phyloP scores from a whole-genome alignment of 2,888 invertebrate species.

The Cheilosia pagana region DNA sequence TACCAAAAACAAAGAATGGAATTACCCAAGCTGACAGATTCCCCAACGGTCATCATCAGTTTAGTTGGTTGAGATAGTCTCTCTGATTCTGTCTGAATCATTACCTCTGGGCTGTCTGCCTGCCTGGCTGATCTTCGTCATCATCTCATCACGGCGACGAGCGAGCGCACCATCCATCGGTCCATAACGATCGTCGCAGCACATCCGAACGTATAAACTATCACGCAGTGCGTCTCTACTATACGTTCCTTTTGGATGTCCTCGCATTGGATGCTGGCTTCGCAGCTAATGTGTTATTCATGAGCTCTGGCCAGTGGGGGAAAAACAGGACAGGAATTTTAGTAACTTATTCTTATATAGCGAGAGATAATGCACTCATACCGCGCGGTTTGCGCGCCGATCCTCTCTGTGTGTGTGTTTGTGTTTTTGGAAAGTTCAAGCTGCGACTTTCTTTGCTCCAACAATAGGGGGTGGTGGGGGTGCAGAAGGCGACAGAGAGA shows the following conservation, averaged over 20 bases:
- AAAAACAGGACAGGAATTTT: slow-evolving; percentile 74
- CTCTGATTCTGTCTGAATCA: slow-evolving; percentile 72
- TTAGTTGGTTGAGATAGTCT: slow-evolving; percentile 69
- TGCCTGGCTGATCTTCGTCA: slow-evolving; percentile 75
- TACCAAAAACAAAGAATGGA: slow-evolving; percentile 55
- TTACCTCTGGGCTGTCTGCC: slow-evolving; percentile 74
- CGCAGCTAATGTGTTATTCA: slow-evolving; percentile 74
- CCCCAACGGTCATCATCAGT: slow-evolving; percentile 66
- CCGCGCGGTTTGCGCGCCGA: slow-evolving; percentile 57
- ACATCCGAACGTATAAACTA: slow-evolving; percentile 72
- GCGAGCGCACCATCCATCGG: slow-evolving; percentile 65
- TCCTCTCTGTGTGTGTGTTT: slow-evolving; percentile 66
- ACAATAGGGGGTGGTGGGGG: slow-evolving; percentile 14
- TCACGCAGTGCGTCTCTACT: slow-evolving; percentile 69
- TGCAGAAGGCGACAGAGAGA: no score
- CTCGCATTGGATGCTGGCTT: slow-evolving; percentile 46
- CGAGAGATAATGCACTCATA: slow-evolving; percentile 73
- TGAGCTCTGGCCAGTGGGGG: slow-evolving; percentile 66
- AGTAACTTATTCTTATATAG: slow-evolving; percentile 75
- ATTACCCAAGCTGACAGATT: slow-evolving; percentile 68
- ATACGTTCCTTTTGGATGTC: slow-evolving; percentile 47
- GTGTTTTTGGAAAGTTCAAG: slow-evolving; percentile 72
- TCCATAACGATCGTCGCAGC: slow-evolving; percentile 73
- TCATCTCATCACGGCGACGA: slow-evolving; percentile 70
- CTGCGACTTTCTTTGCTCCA: slow-evolving; percentile 64